Evolutionary conservation across 2,888 invertebrate genomes (phyloP).

Genomic region (Acanthococcus lagerstroemiae): DNA sequence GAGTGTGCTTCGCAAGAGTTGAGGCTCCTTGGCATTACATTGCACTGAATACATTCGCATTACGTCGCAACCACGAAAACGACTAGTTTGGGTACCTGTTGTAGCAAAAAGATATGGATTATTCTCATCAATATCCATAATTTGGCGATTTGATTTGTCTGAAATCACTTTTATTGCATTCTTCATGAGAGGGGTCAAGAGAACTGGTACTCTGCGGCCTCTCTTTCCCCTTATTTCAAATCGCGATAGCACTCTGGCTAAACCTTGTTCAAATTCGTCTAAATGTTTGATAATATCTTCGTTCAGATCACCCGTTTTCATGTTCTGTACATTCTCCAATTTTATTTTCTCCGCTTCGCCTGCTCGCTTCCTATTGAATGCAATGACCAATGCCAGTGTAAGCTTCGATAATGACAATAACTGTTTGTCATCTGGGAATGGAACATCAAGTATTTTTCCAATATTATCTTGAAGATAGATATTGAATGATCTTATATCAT

Average conservation of each 20-base stretch:
- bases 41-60: too few relatives aligned
- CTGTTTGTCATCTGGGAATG: not conserved
- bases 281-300: not conserved
- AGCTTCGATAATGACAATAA: not conserved
- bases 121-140: too few relatives aligned
- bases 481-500: too few relatives aligned
- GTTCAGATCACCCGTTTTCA: not conserved
- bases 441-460: too few relatives aligned
- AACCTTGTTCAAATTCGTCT: not conserved
- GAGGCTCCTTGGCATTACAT: too few relatives aligned
- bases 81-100: too few relatives aligned
- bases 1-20: too few relatives aligned
- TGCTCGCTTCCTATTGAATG: not conserved
- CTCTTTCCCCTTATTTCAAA: not conserved
- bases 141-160: too few relatives aligned
- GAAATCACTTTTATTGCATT: too few relatives aligned
- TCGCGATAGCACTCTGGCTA: not conserved
- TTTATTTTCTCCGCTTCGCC: not conserved
- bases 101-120: too few relatives aligned
- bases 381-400: not conserved
- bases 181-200: not conserved
- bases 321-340: not conserved
- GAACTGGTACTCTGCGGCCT: not conserved
- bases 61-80: too few relatives aligned
- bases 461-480: too few relatives aligned